phyloP scores from a whole-genome alignment of 2,797 vertebrate species.

The Champsocephalus esox region DNA sequence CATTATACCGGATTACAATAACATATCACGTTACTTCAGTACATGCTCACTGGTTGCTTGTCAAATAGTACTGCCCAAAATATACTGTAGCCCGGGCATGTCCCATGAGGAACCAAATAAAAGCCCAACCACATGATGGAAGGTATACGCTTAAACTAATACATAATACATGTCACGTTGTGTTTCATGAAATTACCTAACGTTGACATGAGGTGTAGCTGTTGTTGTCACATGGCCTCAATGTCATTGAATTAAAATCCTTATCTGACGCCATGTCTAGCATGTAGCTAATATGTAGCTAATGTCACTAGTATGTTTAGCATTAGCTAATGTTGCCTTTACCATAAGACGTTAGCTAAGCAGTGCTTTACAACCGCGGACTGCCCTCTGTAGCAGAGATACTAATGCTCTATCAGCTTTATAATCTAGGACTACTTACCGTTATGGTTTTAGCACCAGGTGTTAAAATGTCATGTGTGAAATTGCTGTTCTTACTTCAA shows the following conservation, averaged over 20 bases:
- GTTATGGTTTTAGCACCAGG: not conserved
- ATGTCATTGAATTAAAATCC: conserved; percentile 54
- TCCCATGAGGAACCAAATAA: not conserved
- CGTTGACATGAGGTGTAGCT: conserved; percentile 6
- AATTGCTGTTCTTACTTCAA: not conserved
- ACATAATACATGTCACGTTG: not conserved
- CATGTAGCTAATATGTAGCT: conserved; percentile 27
- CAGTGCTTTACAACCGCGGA: not conserved
- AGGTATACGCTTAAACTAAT: not conserved
- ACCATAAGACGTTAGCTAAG: conserved; percentile 38
- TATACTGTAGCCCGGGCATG: not conserved
- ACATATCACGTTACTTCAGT: not conserved
- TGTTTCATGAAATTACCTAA: conserved; percentile 37
- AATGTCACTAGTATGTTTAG: conserved; percentile 1
- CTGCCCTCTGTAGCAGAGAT: not conserved
- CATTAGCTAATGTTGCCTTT: conserved; percentile 16
- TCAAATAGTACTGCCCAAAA: not conserved
- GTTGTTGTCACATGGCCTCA: conserved; percentile 39
- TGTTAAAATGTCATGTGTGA: conserved; percentile 60
- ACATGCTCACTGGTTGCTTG: conserved; percentile 10
- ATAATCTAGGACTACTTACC: conserved; percentile 58
- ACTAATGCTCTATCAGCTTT: not conserved
- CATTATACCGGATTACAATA: not conserved
- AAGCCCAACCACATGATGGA: not conserved
- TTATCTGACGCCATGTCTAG: conserved; percentile 38